These are phyloP conservation scores for Endotricha flammealis DNA, from an alignment of 2,888 invertebrate species.

Conservation along the genomic window DNA sequence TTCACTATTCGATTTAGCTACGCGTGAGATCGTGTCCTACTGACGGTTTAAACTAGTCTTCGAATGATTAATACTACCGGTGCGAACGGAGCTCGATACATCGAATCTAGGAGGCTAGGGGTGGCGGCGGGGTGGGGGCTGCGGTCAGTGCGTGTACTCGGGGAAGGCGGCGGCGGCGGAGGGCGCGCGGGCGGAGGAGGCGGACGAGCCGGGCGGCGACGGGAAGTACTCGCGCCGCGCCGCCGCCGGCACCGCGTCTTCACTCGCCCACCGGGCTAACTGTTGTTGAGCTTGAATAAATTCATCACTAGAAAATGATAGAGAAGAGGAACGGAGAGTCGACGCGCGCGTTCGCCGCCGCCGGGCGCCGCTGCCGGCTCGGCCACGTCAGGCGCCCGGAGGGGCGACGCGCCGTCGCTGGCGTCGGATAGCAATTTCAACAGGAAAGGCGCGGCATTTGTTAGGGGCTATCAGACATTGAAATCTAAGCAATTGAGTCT, in stretches of 20 bases:
- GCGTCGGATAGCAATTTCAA: neutral
- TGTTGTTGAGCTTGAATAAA: slow-evolving; percentile 98
- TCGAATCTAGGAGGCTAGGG: slow-evolving; percentile 30
- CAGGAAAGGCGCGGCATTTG: neutral
- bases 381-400: no score
- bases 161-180: slow-evolving; percentile 72
- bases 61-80: slow-evolving; percentile 50
- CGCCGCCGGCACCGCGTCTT: slow-evolving; percentile 84
- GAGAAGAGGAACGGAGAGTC: slow-evolving; percentile 85
- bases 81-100: slow-evolving; percentile 45
- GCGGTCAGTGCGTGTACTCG: slow-evolving; percentile 87
- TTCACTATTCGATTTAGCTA: slow-evolving; percentile 49
- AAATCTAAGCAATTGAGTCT: no score
- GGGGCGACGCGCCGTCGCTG: slow-evolving; percentile 14
- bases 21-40: slow-evolving; percentile 55
- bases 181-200: slow-evolving; percentile 48
- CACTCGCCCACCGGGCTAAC: slow-evolving; percentile 97
- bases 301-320: slow-evolving; percentile 97
- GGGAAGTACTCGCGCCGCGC: slow-evolving; percentile 61
- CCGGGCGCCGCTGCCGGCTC: slow-evolving; percentile 25
- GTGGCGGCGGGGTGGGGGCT: slow-evolving; percentile 65
- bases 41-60: slow-evolving; percentile 55
- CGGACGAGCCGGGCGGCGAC: slow-evolving; percentile 48
- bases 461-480: no score
- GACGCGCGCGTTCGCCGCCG: slow-evolving; percentile 39